Base-by-base conservation (phyloP, 2,888 invertebrate genomes). In the Mesorhabditis belari region DNA sequence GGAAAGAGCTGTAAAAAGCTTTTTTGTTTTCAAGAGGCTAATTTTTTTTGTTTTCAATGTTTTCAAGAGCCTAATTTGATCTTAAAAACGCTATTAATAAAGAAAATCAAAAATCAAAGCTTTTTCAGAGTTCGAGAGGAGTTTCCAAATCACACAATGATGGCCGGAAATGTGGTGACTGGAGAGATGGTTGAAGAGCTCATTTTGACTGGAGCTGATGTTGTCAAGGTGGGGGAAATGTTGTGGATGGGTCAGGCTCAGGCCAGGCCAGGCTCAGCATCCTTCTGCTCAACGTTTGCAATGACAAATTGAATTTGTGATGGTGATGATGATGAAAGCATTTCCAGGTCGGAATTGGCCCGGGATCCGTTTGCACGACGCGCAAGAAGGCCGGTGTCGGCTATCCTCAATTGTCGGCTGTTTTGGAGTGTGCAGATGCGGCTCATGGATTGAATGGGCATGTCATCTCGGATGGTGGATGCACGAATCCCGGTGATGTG, bases 151-250 rank as follows among this genome's bases (percentile, higher is more conserved):
- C 90, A 91, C 76, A 92, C 91, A 17, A 92, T 93, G 63, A 90
- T 92, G 84, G 92, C 92, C 61, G 93, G 93, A 57, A 93, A 93
- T 83, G 92, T 93, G 12, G 92, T 92, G 12, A 93, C 92, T 0
- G 91, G 92, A 5, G 92, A 93, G 84, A 92, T 93, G 92, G 92
- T 92, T 0, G 92, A 93, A 83, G 92, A 93, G 83, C 83, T 93
- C 60, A 88, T 93, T 75, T 84, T 92, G 57, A 89, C 91, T n/a
- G 93, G 93, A 50, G 93, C 92, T 59, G 93, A 93, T 82, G 88
- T 92, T 67, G 91, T 93, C 74, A 93, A 92, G 86, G 77, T 76
- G 35, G 12, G 44, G 12, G n/a, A 17, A 17, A 17, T 17, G 12
- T 35, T 35, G 44, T n/a, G 12, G 44, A 21, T 4, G 35, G 28